Percentiles rank a stretch among this genome's conserved stretches.
Evolutionary conservation across 2,888 invertebrate species (phyloP).

Genomic region (Xestia sexstrigata): DNA sequence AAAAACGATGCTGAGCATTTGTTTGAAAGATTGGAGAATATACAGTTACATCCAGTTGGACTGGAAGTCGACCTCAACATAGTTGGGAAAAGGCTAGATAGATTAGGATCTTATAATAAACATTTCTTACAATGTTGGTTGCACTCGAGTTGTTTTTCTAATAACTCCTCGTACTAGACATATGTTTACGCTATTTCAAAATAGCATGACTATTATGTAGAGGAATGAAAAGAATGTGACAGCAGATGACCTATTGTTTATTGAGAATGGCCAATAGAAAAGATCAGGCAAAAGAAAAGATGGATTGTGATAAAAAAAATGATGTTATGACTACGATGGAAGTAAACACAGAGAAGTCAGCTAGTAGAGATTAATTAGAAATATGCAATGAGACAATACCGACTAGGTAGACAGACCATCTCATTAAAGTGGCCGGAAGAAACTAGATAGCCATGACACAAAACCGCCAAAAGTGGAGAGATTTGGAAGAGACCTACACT

Average conservation of each 20-base stretch:
- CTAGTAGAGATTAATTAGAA: neutral
- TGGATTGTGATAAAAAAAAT: neutral
- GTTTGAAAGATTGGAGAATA: neutral
- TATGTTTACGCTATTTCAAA: neutral
- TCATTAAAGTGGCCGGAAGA: too few species aligned
- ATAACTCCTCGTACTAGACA: neutral
- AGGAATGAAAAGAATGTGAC: neutral
- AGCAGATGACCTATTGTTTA: neutral
- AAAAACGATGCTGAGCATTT: neutral
- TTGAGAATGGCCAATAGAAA: neutral
- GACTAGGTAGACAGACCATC: too few species aligned
- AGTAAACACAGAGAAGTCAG: neutral
- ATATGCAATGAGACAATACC: neutral
- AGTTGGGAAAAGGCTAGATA: neutral
- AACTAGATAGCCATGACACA: too few species aligned
- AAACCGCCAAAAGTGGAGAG: too few species aligned
- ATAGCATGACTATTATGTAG: neutral
- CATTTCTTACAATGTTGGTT: neutral
- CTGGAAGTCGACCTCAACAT: neutral
- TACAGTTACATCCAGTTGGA: neutral
- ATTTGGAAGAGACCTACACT: too few species aligned
- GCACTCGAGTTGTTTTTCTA: neutral
- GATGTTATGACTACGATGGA: neutral
- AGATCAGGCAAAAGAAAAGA: neutral
- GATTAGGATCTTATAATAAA: neutral